Conservation (phyloP, 2,113 vertebrate genomes). For the Azemiops feae region DNA sequence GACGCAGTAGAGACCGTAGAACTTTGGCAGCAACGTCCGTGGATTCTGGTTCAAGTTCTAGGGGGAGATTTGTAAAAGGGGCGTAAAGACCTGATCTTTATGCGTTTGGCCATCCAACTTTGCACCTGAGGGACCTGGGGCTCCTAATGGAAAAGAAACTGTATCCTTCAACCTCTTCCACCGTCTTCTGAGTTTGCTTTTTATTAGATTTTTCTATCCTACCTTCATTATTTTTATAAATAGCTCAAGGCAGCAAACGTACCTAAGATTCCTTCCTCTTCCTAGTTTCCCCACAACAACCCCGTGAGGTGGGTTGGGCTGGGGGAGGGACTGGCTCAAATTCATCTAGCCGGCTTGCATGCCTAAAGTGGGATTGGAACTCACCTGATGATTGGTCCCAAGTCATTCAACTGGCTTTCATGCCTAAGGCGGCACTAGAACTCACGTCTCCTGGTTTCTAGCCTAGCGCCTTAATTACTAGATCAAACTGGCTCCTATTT, state of each 20-base stretch:
- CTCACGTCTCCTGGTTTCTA: background rate
- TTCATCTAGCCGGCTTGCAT: too few relatives aligned
- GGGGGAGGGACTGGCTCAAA: too few relatives aligned
- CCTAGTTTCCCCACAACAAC: background rate
- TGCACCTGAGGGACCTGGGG: background rate
- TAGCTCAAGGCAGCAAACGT: background rate
- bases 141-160: background rate
- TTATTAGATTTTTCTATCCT: background rate
- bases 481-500: background rate
- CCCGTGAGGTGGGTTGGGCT: background rate
- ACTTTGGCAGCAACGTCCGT: conserved; percentile 94
- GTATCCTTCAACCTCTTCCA: background rate
- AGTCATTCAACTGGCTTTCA: too few relatives aligned
- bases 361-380: too few relatives aligned
- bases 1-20: conserved; percentile 96
- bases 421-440: background rate
- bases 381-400: too few relatives aligned
- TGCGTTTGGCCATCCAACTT: background rate
- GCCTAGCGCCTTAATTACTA: background rate
- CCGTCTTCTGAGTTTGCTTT: background rate
- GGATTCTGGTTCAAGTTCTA: conserved; percentile 98
- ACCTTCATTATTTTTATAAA: background rate
- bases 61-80: background rate
- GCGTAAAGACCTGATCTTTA: background rate
- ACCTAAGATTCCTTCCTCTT: background rate